Conservation (phyloP, 2,888 invertebrate species). For the Cosmia pyralina region DNA sequence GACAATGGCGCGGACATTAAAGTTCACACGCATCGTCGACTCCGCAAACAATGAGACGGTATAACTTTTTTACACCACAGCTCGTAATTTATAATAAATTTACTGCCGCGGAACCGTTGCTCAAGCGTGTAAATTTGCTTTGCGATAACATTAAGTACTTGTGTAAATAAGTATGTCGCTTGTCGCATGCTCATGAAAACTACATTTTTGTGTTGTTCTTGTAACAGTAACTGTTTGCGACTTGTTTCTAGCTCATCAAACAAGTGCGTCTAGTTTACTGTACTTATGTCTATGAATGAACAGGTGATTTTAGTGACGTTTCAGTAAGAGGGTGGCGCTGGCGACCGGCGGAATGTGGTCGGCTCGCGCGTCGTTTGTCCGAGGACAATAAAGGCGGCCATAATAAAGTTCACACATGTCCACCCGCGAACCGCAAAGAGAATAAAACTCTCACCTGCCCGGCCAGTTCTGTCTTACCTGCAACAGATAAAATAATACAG, state of each 20-base stretch:
- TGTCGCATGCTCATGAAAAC: slow-evolving; percentile 60
- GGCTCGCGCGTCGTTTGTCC: slow-evolving; percentile 68
- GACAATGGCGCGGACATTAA: slow-evolving; percentile 70
- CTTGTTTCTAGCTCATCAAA: slow-evolving; percentile 55
- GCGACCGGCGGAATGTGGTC: slow-evolving; percentile 67
- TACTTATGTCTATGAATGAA: slow-evolving; percentile 16
- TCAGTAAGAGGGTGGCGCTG: slow-evolving; percentile 37
- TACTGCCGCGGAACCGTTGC: slow-evolving; percentile 71
- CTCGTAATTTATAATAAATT: slow-evolving; percentile 79
- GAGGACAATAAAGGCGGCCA: slow-evolving; percentile 78
- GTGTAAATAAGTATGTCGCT: slow-evolving; percentile 73
- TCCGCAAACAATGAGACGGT: slow-evolving; percentile 76
- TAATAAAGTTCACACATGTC: slow-evolving; percentile 86
- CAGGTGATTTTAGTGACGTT: slow-evolving; percentile 71
- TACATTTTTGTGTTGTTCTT: slow-evolving; percentile 58
- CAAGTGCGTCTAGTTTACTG: slow-evolving; percentile 48
- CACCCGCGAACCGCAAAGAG: slow-evolving; percentile 77
- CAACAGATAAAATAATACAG: slow-evolving; percentile 79
- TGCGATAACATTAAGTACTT: slow-evolving; percentile 76
- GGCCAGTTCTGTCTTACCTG: slow-evolving; percentile 83
- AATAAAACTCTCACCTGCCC: slow-evolving; percentile 82
- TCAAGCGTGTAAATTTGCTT: slow-evolving; percentile 77
- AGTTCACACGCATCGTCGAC: slow-evolving; percentile 82
- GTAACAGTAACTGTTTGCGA: slow-evolving; percentile 49
- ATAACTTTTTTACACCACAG: slow-evolving; percentile 73